Evolutionary conservation across 2,113 vertebrate species (phyloP), one percentile per base, ranked within the genome.

Genomic region (Pyrgilauda ruficollis): DNA sequence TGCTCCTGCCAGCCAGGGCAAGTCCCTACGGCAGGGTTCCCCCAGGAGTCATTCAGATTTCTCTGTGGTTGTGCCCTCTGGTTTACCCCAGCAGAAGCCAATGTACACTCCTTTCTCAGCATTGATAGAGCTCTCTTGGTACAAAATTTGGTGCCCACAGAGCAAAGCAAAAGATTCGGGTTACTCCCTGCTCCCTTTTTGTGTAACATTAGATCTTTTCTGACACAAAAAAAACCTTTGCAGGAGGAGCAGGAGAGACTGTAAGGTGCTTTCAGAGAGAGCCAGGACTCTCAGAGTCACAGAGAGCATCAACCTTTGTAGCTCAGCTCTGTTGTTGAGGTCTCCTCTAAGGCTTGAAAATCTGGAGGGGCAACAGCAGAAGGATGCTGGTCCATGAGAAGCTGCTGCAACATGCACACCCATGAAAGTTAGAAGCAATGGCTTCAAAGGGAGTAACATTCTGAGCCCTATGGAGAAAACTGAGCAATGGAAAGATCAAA

Each of bases 401-500:
- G 50, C 30, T 77, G 68, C 67, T 53, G 28, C 4, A 0, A 26
- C n/a, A 24, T 15, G 27, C 5, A 15, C 4, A 27, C 12, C 17
- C 2, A 0, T 33, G 81, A 53, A 77, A 81, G 80, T 79, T 84
- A 80, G 78, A 85, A 75, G 56, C 56, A 24, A 1, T 15, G 15
- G 41, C 81, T 94, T 94, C 89, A 94, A 89, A 92, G 69, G 18
- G 35, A 92, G 74, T 64, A 52, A 49, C 69, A 91, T 76, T 53
- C 66, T 61, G 83, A 94, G 49, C 53, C 44, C 53, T 89, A 75
- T 87, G 77, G 69, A 94, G 83, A 84, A 79, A 89, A 28, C 50
- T 39, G 61, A 77, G 80, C 1, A 14, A 56, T n/a, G n/a, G 64
- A 63, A 96, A 80, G 83, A 96, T 95, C 86, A 94, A 84, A 97